These are phyloP conservation scores for Acipenser oxyrinchus DNA, from an alignment of 2,797 vertebrate genomes.

Conservation along the genomic window DNA sequence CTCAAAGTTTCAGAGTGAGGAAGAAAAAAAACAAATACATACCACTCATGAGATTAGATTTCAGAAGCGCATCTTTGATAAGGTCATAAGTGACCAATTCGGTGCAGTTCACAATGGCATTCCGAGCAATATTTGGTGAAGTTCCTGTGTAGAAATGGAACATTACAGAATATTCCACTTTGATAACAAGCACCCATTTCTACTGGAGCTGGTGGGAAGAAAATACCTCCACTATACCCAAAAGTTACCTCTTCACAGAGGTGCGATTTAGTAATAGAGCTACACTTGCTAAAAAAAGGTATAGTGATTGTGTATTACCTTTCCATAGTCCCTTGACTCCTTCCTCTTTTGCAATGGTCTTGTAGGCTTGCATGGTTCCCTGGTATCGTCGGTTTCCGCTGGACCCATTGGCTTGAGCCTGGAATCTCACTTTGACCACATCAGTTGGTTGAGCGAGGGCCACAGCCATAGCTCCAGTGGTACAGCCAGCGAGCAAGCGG, in stretches of 20 bases:
- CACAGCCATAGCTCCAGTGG: constrained; percentile 68
- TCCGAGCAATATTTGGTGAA: constrained; percentile 70
- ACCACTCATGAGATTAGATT: constrained; percentile 68
- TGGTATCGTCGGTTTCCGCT: constrained; percentile 46
- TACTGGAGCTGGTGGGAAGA: background rate
- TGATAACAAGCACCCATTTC: background rate
- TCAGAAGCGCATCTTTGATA: constrained; percentile 72
- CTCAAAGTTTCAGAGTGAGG: no score
- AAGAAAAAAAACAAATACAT: constrained; percentile 12
- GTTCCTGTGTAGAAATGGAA: constrained; percentile 51
- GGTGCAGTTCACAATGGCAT: constrained; percentile 77
- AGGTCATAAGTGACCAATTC: constrained; percentile 81
- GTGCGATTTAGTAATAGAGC: background rate
- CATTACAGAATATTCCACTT: background rate
- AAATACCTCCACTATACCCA: background rate
- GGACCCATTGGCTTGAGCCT: constrained; percentile 54
- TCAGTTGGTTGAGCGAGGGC: constrained; percentile 67
- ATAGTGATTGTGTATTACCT: constrained; percentile 34
- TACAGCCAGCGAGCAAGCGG: constrained; percentile 64
- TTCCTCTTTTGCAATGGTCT: constrained; percentile 63
- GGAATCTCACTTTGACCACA: constrained; percentile 70
- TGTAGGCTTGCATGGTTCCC: constrained; percentile 61
- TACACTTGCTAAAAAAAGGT: background rate
- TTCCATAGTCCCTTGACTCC: constrained; percentile 63
- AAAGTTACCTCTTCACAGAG: background rate